Conservation (phyloP, 1,140 invertebrate genomes). For the Paracyclopina nana region DNA sequence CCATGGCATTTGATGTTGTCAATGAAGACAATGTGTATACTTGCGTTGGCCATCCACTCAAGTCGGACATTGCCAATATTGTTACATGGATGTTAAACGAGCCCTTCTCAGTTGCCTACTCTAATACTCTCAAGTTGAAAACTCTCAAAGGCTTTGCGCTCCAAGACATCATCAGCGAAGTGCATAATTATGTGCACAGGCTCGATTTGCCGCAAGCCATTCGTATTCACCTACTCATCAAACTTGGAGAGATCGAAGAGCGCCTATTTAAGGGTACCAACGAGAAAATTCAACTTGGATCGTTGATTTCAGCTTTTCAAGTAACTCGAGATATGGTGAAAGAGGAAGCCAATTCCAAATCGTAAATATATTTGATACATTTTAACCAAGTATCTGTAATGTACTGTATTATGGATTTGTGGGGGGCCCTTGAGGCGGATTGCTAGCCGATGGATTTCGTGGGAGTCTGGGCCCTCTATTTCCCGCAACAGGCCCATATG, state of each 20-base stretch:
- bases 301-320: constrained; percentile 4
- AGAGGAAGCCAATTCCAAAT: neutral
- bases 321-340: constrained; percentile 1
- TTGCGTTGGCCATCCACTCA: constrained; percentile 86
- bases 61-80: constrained; percentile 70
- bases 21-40: constrained; percentile 82
- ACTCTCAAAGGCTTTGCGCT: constrained; percentile 17
- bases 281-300: constrained; percentile 9
- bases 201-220: neutral
- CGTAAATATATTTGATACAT: neutral
- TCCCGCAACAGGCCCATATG: too few species aligned
- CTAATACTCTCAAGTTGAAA: constrained; percentile 45
- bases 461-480: too few species aligned
- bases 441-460: too few species aligned
- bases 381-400: neutral
- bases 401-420: too few species aligned
- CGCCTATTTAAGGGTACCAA: neutral
- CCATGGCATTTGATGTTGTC: constrained; percentile 45
- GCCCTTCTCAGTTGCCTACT: constrained; percentile 51
- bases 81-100: constrained; percentile 74
- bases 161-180: constrained; percentile 27
- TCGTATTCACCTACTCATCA: constrained; percentile 4
- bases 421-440: too few species aligned
- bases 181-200: constrained; percentile 28
- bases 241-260: constrained; percentile 5